A percentile compares a stretch with the other conserved stretches of the same genome.
phyloP scores from a whole-genome alignment of 2,797 vertebrate genomes.

The Propithecus perrieri region DNA sequence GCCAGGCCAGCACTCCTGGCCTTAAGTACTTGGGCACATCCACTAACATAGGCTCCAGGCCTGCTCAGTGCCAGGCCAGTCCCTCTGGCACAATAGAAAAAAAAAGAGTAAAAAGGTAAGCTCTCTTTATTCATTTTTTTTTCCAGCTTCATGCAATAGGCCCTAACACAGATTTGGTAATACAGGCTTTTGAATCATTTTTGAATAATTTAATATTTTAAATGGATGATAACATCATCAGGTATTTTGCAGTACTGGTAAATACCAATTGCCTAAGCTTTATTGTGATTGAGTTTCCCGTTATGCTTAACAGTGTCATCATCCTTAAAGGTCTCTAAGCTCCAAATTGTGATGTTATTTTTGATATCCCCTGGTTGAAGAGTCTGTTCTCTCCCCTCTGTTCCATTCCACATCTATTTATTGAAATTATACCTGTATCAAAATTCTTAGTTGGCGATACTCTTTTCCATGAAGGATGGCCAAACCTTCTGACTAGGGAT shows the following conservation, averaged over 20 bases:
- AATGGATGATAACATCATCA: slow-evolving; percentile 9
- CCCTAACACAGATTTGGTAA: neutral
- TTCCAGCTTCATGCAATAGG: neutral
- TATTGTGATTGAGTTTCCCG: neutral
- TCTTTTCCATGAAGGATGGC: neutral
- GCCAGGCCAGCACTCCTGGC: neutral
- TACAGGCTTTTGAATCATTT: neutral
- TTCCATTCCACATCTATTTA: neutral
- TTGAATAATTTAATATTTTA: slow-evolving; percentile 17
- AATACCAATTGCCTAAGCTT: neutral
- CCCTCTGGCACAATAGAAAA: neutral
- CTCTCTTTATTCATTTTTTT: neutral
- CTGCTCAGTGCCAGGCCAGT: neutral
- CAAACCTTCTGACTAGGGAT: neutral
- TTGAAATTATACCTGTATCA: neutral
- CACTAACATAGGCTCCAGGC: neutral
- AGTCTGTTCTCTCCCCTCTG: neutral
- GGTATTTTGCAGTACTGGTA: neutral
- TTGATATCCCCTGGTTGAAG: neutral
- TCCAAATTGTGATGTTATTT: neutral
- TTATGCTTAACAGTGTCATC: neutral
- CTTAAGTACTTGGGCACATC: neutral
- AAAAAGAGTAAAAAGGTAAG: neutral
- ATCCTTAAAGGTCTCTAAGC: neutral
- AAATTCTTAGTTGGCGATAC: neutral